Base-by-base conservation (phyloP, 2,888 invertebrate genomes). In the Pheosia tremula region DNA sequence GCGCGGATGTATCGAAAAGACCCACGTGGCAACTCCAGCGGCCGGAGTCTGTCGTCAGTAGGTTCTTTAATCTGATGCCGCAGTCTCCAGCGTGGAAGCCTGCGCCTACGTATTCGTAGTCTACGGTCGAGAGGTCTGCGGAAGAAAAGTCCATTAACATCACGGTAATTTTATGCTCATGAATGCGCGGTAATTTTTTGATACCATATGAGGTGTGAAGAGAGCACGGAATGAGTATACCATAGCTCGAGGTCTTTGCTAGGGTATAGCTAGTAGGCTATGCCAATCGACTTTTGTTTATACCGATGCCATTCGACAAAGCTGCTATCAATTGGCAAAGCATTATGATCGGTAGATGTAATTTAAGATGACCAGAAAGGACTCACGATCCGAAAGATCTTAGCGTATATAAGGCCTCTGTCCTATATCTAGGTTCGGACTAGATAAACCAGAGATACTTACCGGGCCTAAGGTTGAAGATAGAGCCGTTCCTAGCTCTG, bases 61-160 rank as follows among this genome's bases (percentile, higher is more conserved):
- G 71, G 9, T 67, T 66, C 0, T 69, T 66, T 74, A 91, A 84
- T 39, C 81, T 74, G 54, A 88, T 71, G 4, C 89, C 86, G 60
- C 92, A 92, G 56, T 92, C 92, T 1, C 92, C 93, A 0, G 91
- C 87, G n/a, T 88, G 88, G 24, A 92, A 79, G 0, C 93, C 91
- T 1, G 83, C 83, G 6, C 93, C 93, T 0, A 82, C 75, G 74
- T 91, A 91, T 62, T 80, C 79, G 60, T 77, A 70, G 37, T 62
- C 53, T 3, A 69, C 50, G 0, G 81, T 67, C 5, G 79, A 67
- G 49, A 74, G 73, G 6, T 74, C 88, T 87, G 76, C 49, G 10
- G 11, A 57, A 38, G 37, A n/a, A 57, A 36, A 8, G 9, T 47
- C 47, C 11, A 45, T 41, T 1, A 41, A 41, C 41, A 6, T 56